These are phyloP conservation scores for Myripristis murdjan DNA, from an alignment of 2,797 vertebrate genomes.

Conservation along the genomic window DNA sequence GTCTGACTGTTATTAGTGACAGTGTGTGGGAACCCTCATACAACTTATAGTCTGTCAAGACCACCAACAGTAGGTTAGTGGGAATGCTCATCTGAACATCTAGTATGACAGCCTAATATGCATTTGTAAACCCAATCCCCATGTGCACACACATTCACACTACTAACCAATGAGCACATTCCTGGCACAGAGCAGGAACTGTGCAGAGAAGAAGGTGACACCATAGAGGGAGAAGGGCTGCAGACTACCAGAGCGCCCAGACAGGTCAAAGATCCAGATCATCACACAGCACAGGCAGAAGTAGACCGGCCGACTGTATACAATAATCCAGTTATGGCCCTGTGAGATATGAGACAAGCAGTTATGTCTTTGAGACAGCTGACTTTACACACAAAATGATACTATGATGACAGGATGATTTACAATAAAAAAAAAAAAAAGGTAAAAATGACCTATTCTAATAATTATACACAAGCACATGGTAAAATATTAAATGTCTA, in stretches of 20 bases:
- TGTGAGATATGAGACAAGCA: slow-evolving; percentile 59
- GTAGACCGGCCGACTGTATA: slow-evolving; percentile 93
- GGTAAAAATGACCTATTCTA: background rate
- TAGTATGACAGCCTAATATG: no score
- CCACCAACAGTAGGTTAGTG: no score
- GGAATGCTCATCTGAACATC: no score
- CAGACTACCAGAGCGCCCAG: slow-evolving; percentile 83
- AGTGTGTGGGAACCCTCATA: no score
- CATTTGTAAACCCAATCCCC: no score
- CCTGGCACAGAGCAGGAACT: slow-evolving; percentile 90
- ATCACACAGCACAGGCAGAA: slow-evolving; percentile 92
- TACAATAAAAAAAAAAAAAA: background rate
- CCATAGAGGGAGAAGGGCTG: slow-evolving; percentile 90
- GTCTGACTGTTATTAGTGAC: no score
- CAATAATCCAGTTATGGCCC: slow-evolving; percentile 96
- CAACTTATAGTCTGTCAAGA: no score
- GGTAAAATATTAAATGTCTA: background rate
- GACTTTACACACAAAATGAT: background rate
- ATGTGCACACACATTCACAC: background rate
- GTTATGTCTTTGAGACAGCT: background rate
- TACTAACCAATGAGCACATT: slow-evolving; percentile 90
- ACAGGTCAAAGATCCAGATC: slow-evolving; percentile 92
- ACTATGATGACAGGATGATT: no score
- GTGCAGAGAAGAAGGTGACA: slow-evolving; percentile 90
- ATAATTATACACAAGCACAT: background rate